phyloP scores from a whole-genome alignment of 2,888 invertebrate species.

The Timandra comae region DNA sequence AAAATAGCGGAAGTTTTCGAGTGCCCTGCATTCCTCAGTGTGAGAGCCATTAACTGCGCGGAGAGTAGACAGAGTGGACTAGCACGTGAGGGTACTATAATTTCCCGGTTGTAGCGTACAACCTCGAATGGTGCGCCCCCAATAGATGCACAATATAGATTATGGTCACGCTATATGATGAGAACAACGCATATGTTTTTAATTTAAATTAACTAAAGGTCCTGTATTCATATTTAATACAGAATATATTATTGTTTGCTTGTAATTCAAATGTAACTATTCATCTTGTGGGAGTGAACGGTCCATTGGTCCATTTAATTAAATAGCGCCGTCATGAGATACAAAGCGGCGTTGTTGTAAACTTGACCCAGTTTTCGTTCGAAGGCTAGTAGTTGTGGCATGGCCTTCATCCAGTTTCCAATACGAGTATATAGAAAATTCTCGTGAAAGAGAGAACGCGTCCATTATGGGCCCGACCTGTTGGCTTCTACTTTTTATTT shows the following conservation, averaged over 20 bases:
- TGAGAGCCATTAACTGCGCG: slow-evolving; percentile 37
- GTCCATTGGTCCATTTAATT: slow-evolving; percentile 13
- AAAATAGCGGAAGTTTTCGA: slow-evolving; percentile 38
- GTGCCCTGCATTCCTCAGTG: slow-evolving; percentile 34
- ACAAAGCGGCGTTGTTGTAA: slow-evolving; percentile 27
- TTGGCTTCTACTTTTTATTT: slow-evolving; percentile 16
- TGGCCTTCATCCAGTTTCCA: slow-evolving; percentile 40
- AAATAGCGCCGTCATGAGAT: slow-evolving; percentile 15
- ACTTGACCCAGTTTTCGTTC: slow-evolving; percentile 39
- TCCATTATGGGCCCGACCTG: slow-evolving; percentile 27
- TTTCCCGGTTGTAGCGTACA: slow-evolving; percentile 31
- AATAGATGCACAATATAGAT: slow-evolving; percentile 24
- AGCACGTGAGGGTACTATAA: slow-evolving; percentile 26
- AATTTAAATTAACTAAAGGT: neutral
- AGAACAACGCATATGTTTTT: slow-evolving; percentile 3
- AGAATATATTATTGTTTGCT: slow-evolving; percentile 9
- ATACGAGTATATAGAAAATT: slow-evolving; percentile 32
- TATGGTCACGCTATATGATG: slow-evolving; percentile 6
- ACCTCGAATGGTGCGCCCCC: slow-evolving; percentile 21
- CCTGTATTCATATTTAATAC: slow-evolving; percentile 4
- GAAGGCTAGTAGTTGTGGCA: slow-evolving; percentile 30
- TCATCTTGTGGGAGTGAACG: slow-evolving; percentile 9
- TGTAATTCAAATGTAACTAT: slow-evolving; percentile 8
- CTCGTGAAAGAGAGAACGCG: slow-evolving; percentile 29
- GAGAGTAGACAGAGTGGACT: slow-evolving; percentile 29